Evolutionary conservation across 2,888 invertebrate genomes (phyloP), one percentile per base, ranked within the genome.

Genomic region (Spisula solida): DNA sequence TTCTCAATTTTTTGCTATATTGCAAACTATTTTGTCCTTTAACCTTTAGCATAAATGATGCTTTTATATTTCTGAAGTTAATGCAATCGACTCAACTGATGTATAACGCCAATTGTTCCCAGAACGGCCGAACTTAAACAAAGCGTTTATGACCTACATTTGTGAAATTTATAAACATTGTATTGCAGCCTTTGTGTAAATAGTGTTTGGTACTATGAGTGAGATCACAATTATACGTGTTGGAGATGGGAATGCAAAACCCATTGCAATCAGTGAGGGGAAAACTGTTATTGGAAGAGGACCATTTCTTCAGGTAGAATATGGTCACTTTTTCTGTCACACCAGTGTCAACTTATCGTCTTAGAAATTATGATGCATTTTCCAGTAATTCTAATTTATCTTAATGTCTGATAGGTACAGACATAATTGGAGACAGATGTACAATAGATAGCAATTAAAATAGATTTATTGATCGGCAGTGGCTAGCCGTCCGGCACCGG

Each of bases 241-340:
- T 47, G 94, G 94, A 60, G 94, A 93, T 47, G 94, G 93, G 12
- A 92, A 94, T 60, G 83, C 91, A 55, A 89, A 88, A 70, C 87
- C 92, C 6, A 94, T 95, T 29, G 86, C 90, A 47, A 93, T 95
- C 25, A 93, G 93, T 34, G 93, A 93, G 14, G 94, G 93, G 12
- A 94, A 95, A 87, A 95, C 95, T 31, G 95, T 95, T 16, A 95
- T 96, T 86, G 96, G 96, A 34, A 92, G 96, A 92, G 96, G 96
- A n/a, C 95, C 95, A 25, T 95, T 96, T 86, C 90, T 96, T 25
- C 94, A 96, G 95, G 96, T 96, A 92, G 31, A 51, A 51, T 8
- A 41, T 41, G 41, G 41, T 41, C 41, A 41, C 2, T 41, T 2
- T 41, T 41, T 41, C 41, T 41, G 41, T 41, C 41, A 41, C 8